Evolutionary conservation across 1,140 invertebrate species (phyloP).

Genomic region (Metopolophium dirhodum): DNA sequence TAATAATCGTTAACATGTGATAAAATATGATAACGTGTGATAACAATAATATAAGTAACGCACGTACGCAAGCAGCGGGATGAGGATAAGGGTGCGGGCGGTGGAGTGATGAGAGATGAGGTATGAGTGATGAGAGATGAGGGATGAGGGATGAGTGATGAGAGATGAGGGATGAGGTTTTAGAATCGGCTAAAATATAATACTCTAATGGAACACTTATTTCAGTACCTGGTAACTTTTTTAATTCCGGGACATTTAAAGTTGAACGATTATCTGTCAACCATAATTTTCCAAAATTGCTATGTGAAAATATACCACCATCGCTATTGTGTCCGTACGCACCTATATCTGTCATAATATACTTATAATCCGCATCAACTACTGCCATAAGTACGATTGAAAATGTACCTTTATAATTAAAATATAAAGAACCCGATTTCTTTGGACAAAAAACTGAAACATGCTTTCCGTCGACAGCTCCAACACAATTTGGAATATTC

Average conservation of each 20-base stretch:
- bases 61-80: no score
- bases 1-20: no score
- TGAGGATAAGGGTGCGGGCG: no score
- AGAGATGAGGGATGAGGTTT: no score
- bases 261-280: not conserved
- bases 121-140: no score
- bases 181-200: no score
- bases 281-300: constrained; percentile 58
- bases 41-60: no score
- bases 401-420: constrained; percentile 58
- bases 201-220: constrained; percentile 59
- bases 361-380: constrained; percentile 59
- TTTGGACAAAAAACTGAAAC: constrained; percentile 62
- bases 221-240: constrained; percentile 57
- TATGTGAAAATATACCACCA: constrained; percentile 62
- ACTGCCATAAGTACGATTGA: constrained; percentile 59
- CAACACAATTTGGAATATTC: constrained; percentile 62
- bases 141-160: no score
- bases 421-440: constrained; percentile 59
- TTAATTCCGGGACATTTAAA: constrained; percentile 55
- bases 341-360: constrained; percentile 59
- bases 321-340: constrained; percentile 61
- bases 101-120: no score
- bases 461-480: constrained; percentile 64
- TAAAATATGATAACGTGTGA: no score